A percentile compares a stretch with the other conserved stretches of the same genome.
Conservation (phyloP, 2,113 vertebrate genomes). For the Leucopsar rothschildi region DNA sequence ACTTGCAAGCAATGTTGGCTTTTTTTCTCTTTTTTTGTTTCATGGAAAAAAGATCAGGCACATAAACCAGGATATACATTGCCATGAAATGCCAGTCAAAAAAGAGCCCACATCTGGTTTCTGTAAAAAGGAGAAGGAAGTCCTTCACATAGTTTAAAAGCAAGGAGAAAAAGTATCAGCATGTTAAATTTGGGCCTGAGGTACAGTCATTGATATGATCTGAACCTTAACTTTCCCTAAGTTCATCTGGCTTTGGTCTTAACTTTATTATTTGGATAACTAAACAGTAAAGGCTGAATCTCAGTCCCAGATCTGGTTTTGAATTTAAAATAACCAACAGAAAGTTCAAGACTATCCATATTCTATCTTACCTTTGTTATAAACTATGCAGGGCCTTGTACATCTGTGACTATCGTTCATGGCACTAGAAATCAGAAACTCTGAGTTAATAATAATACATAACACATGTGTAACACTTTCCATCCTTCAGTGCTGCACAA, state of each 20-base stretch:
- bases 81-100: not conserved
- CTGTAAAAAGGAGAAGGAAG: slow-evolving; percentile 25
- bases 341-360: slow-evolving; percentile 2
- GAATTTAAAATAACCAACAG: not conserved
- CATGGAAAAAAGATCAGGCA: not conserved
- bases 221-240: slow-evolving; percentile 16
- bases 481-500: not conserved
- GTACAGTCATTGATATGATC: slow-evolving; percentile 23
- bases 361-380: not conserved
- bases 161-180: slow-evolving; percentile 19
- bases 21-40: not conserved
- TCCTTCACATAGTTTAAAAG: not conserved
- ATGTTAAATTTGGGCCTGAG: slow-evolving; percentile 40
- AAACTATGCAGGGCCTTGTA: not conserved
- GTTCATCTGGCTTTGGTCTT: slow-evolving; percentile 34
- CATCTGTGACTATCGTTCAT: not conserved
- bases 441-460: not conserved
- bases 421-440: slow-evolving; percentile 19
- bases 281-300: slow-evolving; percentile 20
- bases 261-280: slow-evolving; percentile 22
- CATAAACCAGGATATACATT: not conserved
- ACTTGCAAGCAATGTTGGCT: not conserved
- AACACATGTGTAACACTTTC: slow-evolving; percentile 23
- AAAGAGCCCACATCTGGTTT: slow-evolving; percentile 19
- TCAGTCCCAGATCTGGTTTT: slow-evolving; percentile 23